phyloP scores from a whole-genome alignment of 2,797 vertebrate genomes.

The Syngnathus rostellatus region DNA sequence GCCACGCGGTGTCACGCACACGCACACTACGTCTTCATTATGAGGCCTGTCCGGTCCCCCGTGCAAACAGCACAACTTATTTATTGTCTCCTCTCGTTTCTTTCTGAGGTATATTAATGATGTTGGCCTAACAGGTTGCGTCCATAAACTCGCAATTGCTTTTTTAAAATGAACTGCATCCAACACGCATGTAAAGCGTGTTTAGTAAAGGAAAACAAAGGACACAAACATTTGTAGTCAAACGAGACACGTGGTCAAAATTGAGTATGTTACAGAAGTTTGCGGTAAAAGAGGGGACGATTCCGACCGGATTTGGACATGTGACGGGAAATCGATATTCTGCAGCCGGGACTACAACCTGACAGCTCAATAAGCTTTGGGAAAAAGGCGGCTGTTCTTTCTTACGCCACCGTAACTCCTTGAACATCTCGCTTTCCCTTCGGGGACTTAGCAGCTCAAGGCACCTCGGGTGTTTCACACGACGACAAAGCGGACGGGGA shows the following conservation, averaged over 20 bases:
- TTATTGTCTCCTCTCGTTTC: slow-evolving; percentile 2
- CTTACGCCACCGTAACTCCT: neutral
- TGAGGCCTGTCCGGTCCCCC: neutral
- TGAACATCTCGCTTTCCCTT: slow-evolving; percentile 1
- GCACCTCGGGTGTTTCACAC: slow-evolving; percentile 1
- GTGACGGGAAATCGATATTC: neutral
- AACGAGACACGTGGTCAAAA: too few relatives aligned
- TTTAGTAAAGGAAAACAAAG: too few relatives aligned
- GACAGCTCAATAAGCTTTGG: slow-evolving; percentile 3
- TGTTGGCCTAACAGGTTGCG: neutral
- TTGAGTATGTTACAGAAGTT: neutral
- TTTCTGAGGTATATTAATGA: neutral
- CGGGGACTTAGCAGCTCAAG: slow-evolving; percentile 2
- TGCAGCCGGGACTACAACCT: neutral
- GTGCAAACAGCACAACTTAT: neutral
- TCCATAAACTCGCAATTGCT: neutral
- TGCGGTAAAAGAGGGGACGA: neutral
- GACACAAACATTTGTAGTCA: too few relatives aligned
- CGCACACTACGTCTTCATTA: slow-evolving; percentile 1
- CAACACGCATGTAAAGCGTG: neutral
- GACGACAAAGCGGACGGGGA: neutral
- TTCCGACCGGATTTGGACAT: neutral
- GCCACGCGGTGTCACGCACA: slow-evolving; percentile 11
- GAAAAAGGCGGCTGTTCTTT: neutral
- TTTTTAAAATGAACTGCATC: neutral